Percentiles rank a stretch among this genome's conserved stretches.
Evolutionary conservation across 92 coral and sea anemone genomes (phyloP).

Genomic region (Porites evermanni): DNA sequence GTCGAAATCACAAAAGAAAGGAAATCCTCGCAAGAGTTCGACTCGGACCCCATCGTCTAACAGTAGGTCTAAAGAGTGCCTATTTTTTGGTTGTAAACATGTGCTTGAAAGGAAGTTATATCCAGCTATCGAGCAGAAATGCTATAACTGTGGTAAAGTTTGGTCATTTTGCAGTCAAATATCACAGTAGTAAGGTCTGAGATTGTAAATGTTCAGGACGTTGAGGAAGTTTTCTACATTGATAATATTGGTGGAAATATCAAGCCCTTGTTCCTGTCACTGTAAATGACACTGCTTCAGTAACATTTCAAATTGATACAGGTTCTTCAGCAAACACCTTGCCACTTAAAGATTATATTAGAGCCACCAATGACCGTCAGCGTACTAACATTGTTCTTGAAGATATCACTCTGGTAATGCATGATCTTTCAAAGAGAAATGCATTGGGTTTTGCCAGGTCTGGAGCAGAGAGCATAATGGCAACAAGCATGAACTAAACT

Average conservation of each 20-base stretch:
- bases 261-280: neutral
- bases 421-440: too few relatives aligned
- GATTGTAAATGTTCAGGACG: constrained; percentile 31
- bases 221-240: constrained; percentile 21
- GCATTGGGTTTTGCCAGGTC: too few relatives aligned
- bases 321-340: constrained; percentile 14
- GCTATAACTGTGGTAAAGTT: constrained; percentile 49
- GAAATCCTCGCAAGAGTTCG: constrained; percentile 20
- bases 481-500: constrained; percentile 4
- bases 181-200: constrained; percentile 36
- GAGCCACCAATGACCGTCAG: neutral
- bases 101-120: constrained; percentile 43
- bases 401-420: constrained; percentile 1
- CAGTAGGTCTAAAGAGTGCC: constrained; percentile 47
- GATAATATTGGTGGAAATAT: neutral
- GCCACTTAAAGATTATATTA: constrained; percentile 19
- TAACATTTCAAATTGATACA: neutral
- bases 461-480: constrained; percentile 13
- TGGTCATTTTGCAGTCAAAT: constrained; percentile 53
- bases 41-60: constrained; percentile 3
- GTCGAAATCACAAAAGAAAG: neutral
- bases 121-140: constrained; percentile 51
- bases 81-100: constrained; percentile 35
- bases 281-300: neutral
- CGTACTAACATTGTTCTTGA: constrained; percentile 14